A percentile compares a stretch with the other conserved stretches of the same genome.
Evolutionary conservation across 2,113 vertebrate species (phyloP).

Genomic region (Rhinopomastus cyanomelas): DNA sequence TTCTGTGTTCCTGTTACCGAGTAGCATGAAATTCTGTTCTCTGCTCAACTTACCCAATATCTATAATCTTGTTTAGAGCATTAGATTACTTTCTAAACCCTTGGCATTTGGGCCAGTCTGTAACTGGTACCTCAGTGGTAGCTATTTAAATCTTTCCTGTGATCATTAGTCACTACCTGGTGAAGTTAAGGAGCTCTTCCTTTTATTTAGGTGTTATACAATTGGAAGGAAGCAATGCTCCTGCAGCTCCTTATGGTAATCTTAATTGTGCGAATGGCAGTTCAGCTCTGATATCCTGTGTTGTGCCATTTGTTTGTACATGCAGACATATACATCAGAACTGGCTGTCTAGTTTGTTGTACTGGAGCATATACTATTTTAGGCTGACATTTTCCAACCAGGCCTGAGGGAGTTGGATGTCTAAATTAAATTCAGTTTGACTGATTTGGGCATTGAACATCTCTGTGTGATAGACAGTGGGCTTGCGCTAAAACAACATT

Average conservation of each 20-base stretch:
- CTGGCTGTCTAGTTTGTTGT: not conserved
- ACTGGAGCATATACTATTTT: constrained; percentile 44
- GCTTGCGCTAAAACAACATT: not conserved
- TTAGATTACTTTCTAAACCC: constrained; percentile 69
- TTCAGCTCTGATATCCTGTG: not conserved
- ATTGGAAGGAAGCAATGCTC: not conserved
- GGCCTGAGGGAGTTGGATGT: constrained; percentile 48
- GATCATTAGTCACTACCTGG: not conserved
- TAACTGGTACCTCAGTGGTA: not conserved
- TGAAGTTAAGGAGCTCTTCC: not conserved
- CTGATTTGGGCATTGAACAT: constrained; percentile 19
- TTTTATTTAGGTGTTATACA: not conserved
- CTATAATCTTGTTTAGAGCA: constrained; percentile 12
- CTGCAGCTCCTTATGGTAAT: not conserved
- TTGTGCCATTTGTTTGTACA: not conserved
- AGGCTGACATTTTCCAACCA: constrained; percentile 55
- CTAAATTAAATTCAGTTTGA: constrained; percentile 57
- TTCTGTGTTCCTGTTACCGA: not conserved
- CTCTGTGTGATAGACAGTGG: not conserved
- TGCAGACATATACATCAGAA: not conserved
- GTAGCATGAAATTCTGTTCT: constrained; percentile 12
- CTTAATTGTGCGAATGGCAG: not conserved
- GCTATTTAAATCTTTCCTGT: constrained; percentile 1
- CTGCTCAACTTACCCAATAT: constrained; percentile 35
- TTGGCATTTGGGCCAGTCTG: constrained; percentile 18